Base-by-base conservation (phyloP, 2,888 invertebrate genomes). In the Machimus atricapillus region DNA sequence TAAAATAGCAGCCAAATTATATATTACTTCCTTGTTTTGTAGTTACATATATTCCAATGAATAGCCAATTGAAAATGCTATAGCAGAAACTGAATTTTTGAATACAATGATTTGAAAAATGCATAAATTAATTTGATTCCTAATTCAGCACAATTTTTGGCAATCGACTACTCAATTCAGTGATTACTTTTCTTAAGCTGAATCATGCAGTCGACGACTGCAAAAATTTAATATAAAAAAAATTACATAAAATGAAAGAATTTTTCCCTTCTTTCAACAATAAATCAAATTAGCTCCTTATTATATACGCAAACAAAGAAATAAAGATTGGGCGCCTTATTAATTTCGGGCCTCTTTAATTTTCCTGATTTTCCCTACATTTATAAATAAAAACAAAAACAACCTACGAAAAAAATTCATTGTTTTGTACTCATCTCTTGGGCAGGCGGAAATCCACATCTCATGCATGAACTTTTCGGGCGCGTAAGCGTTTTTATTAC, bases 391-490 rank as follows among this genome's bases (percentile, higher is more conserved):
- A 46, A 46, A 46, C 1, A 46, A 46, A 43, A 46, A 23, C 66
- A 9, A 66, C 27, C 23, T 12, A 66, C 66, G n/a, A n/a, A 66
- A 66, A 19, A 46, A 66, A 66, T 27, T 19, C 66, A 66, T 66
- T 66, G 66, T 66, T 66, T 34, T 66, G 66, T 23, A 19, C 37
- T 76, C 76, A 78, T 43, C 46, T 19, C 78, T n/a, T 34, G n/a
- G 12, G 9, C 40, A 43, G 46, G 81, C 81, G 56, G 81, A 81
- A 81, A 56, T 46, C 23, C 23, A 43, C 78, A 19, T 37, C 43
- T 52, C 52, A 81, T 81, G 81, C 81, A 81, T 81, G 81, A 81
- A 52, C 40, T 56, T 81, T 81, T 56, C 34, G 34, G 34, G 31
- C 46, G n/a, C 46, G n/a, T 81, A 81, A 52, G 31, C 52, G 52